These are phyloP conservation scores for Odocoileus virginianus DNA, from an alignment of 2,113 vertebrate genomes.

Conservation along the genomic window DNA sequence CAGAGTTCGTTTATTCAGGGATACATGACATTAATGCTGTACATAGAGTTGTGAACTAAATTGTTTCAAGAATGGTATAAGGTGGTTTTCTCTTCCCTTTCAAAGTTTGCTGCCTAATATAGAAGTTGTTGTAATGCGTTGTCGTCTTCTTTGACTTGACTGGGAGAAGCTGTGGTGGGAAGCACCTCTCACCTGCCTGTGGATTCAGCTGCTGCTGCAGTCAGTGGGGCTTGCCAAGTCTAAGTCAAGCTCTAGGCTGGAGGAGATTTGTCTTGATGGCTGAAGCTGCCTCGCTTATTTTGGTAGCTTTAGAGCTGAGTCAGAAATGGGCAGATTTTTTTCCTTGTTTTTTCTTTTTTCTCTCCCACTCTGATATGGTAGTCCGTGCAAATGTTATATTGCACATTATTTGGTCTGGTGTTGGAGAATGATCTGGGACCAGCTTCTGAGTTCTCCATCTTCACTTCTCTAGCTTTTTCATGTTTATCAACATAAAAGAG, in stretches of 20 bases:
- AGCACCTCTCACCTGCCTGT: slow-evolving; percentile 13
- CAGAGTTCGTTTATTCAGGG: slow-evolving; percentile 46
- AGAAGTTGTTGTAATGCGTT: background rate
- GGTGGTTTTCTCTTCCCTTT: background rate
- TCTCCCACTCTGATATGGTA: background rate
- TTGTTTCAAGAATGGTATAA: background rate
- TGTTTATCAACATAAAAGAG: background rate
- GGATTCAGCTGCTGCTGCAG: background rate
- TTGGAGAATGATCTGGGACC: background rate
- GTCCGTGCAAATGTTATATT: background rate
- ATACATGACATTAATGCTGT: slow-evolving; percentile 1
- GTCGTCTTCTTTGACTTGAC: slow-evolving; percentile 6
- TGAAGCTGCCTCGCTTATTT: slow-evolving; percentile 21
- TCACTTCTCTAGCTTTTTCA: slow-evolving; percentile 4
- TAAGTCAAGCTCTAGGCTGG: background rate
- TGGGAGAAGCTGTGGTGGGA: background rate
- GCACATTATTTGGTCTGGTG: background rate
- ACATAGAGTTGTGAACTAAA: slow-evolving; percentile 30
- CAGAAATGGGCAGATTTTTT: slow-evolving; percentile 25
- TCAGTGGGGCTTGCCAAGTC: background rate
- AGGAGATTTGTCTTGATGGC: slow-evolving; percentile 13
- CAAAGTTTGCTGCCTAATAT: background rate
- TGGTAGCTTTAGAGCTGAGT: slow-evolving; percentile 24
- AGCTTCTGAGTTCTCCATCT: background rate
- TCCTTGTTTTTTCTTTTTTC: background rate